These are phyloP conservation scores for Ctenodactylus gundi DNA, from an alignment of 2,113 vertebrate species.

Conservation along the genomic window DNA sequence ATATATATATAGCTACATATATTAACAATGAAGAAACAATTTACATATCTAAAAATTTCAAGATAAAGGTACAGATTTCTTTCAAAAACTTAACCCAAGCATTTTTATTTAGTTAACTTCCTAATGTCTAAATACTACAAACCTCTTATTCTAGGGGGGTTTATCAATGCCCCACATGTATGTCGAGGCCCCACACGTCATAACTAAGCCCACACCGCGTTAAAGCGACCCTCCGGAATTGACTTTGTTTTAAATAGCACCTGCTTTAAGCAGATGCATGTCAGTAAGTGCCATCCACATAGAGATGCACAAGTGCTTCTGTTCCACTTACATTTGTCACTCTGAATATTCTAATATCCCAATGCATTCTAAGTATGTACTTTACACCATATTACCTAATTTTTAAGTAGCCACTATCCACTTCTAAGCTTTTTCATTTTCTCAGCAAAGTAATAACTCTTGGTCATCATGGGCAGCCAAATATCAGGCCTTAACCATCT, in stretches of 20 bases:
- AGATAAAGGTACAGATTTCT: conserved; percentile 10
- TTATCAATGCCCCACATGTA: conserved; percentile 39
- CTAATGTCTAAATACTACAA: conserved; percentile 26
- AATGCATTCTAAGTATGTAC: conserved; percentile 60
- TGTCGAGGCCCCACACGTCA: neutral
- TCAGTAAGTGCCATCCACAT: neutral
- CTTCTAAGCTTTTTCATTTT: conserved; percentile 82
- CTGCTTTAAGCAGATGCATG: neutral
- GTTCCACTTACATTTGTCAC: conserved; percentile 17
- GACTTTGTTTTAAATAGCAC: conserved; percentile 27
- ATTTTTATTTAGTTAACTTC: conserved; percentile 28
- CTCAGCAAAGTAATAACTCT: conserved; percentile 88
- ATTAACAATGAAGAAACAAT: conserved; percentile 30
- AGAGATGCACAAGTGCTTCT: conserved; percentile 33
- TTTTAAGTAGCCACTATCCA: conserved; percentile 65
- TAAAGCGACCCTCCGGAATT: neutral
- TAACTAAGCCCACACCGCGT: conserved; percentile 10
- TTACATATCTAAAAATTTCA: conserved; percentile 31
- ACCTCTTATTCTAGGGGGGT: conserved; percentile 46
- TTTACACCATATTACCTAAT: conserved; percentile 67
- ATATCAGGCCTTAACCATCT: conserved; percentile 90
- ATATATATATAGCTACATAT: no score
- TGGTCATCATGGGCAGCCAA: conserved; percentile 85
- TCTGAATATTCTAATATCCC: conserved; percentile 49
- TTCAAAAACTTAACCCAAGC: conserved; percentile 44